These are phyloP conservation scores for Apoda limacodes DNA, from an alignment of 2,888 invertebrate genomes.

Conservation along the genomic window DNA sequence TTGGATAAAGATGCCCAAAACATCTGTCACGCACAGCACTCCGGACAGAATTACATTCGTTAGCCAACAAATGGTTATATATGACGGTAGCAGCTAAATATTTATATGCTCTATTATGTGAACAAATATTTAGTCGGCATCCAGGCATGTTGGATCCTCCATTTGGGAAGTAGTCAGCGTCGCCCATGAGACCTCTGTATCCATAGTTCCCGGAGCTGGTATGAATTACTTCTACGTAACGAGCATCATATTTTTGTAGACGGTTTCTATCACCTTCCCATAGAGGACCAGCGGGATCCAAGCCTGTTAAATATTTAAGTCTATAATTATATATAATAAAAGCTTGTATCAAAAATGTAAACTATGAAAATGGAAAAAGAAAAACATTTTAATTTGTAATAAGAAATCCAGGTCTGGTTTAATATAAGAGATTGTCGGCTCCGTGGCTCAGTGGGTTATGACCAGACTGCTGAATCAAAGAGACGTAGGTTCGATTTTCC, in stretches of 20 bases:
- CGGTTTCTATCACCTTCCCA: constrained; percentile 3
- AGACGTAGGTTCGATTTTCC: no score
- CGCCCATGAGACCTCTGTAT: constrained; percentile 26
- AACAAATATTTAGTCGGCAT: constrained; percentile 36
- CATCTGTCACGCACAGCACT: not conserved
- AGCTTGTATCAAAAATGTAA: no score
- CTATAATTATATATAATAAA: no score
- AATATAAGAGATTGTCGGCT: no score
- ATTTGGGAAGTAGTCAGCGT: constrained; percentile 49
- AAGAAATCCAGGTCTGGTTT: no score
- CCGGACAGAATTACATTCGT: not conserved
- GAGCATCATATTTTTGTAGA: constrained; percentile 5
- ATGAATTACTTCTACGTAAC: constrained; percentile 15
- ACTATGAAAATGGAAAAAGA: no score
- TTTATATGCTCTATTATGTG: constrained; percentile 35
- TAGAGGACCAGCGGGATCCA: constrained; percentile 15
- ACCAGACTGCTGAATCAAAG: no score
- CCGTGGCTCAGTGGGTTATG: no score
- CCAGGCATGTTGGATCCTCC: constrained; percentile 45
- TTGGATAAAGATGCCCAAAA: not conserved
- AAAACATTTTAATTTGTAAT: no score
- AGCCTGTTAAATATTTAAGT: no score
- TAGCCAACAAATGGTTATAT: not conserved
- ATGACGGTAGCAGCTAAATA: constrained; percentile 41
- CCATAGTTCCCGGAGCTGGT: constrained; percentile 10